Percentiles rank a stretch among this genome's conserved stretches.
These are phyloP conservation scores for Probosciger aterrimus DNA, from an alignment of 2,113 vertebrate genomes.

Conservation along the genomic window DNA sequence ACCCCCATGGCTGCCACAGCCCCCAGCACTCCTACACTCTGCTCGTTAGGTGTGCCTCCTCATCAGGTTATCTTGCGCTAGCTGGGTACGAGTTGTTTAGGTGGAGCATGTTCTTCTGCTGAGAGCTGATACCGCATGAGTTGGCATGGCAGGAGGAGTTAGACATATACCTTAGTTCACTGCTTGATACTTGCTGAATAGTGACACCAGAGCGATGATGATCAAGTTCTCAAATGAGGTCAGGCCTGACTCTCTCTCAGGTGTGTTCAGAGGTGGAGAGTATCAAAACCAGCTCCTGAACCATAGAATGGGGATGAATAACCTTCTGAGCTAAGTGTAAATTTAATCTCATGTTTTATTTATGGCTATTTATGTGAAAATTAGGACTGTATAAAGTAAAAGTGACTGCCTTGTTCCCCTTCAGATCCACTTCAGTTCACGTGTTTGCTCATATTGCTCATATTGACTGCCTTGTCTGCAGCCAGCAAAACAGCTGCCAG, in stretches of 20 bases:
- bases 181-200: fast-evolving
- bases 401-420: neutral
- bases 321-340: neutral
- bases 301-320: neutral
- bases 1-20: neutral
- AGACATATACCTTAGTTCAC: neutral
- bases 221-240: neutral
- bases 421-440: neutral
- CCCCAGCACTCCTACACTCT: fast-evolving
- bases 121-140: constrained; percentile 24
- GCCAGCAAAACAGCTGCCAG: neutral
- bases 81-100: neutral
- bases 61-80: neutral
- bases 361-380: neutral
- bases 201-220: neutral
- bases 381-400: neutral
- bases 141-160: neutral
- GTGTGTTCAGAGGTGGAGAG: neutral
- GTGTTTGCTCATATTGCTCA: neutral
- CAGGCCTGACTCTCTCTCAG: neutral
- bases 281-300: neutral
- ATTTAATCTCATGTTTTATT: neutral
- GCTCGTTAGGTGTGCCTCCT: neutral
- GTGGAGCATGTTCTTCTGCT: constrained; percentile 11
- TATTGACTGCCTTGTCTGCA: neutral